These are phyloP conservation scores for Ptychoptera contaminata DNA, from an alignment of 2,888 invertebrate genomes.

Conservation along the genomic window DNA sequence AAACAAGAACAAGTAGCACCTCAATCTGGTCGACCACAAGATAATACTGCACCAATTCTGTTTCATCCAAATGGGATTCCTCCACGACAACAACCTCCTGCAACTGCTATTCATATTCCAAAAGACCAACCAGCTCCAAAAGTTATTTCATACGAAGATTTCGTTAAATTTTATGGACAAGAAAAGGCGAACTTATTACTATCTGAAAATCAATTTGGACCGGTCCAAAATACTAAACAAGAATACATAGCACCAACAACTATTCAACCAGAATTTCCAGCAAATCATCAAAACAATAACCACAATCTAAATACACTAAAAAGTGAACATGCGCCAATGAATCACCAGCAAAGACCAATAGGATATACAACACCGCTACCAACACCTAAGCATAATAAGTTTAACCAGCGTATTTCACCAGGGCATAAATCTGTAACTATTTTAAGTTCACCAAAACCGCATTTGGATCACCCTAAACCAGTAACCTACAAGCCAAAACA, in stretches of 20 bases:
- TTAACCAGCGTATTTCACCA: no score
- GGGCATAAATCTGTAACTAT: no score
- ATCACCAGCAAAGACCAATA: no score
- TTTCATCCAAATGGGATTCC: constrained; percentile 18
- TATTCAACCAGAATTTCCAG: not conserved
- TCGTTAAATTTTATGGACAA: not conserved
- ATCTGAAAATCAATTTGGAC: not conserved
- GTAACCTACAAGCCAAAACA: no score
- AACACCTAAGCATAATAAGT: no score
- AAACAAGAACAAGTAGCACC: constrained; percentile 23
- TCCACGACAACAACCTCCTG: not conserved
- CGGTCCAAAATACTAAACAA: not conserved
- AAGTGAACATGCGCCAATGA: no score
- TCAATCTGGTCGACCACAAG: constrained; percentile 18
- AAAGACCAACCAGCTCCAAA: no score
- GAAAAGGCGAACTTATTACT: not conserved
- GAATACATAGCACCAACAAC: not conserved
- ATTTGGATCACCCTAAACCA: no score
- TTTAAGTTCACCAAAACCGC: no score
- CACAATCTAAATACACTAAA: no score
- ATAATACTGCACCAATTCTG: constrained; percentile 24
- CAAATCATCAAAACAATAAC: no score
- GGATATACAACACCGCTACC: no score
- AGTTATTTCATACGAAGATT: not conserved
- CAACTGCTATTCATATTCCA: not conserved